phyloP scores from a whole-genome alignment of 2,888 invertebrate species.

The Cryptophagus acutangulus region DNA sequence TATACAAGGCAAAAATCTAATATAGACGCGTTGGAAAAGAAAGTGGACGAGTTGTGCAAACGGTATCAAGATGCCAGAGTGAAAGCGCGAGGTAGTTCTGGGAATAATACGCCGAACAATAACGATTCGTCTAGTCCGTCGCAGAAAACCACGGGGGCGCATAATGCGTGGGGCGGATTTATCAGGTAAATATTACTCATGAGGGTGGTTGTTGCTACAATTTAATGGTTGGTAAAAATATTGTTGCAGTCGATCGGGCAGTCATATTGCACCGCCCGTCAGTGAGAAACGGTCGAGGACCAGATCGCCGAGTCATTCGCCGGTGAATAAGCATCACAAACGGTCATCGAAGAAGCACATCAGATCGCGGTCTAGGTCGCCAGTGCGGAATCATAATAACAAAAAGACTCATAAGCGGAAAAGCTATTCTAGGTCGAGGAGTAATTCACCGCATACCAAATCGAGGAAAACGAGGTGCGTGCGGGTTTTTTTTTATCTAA shows the following conservation, averaged over 20 bases:
- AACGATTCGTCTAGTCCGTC: slow-evolving; percentile 46
- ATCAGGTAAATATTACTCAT: slow-evolving; percentile 49
- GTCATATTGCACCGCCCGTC: slow-evolving; percentile 43
- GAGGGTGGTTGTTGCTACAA: slow-evolving; percentile 7
- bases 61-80: slow-evolving; percentile 64
- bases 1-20: slow-evolving; percentile 70
- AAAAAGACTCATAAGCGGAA: slow-evolving; percentile 44
- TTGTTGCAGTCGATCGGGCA: slow-evolving; percentile 43
- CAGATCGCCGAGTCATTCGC: slow-evolving; percentile 42
- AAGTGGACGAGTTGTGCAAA: slow-evolving; percentile 68
- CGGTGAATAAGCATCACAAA: slow-evolving; percentile 41
- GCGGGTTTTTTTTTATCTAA: too few relatives aligned
- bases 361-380: slow-evolving; percentile 40
- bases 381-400: slow-evolving; percentile 36
- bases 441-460: slow-evolving; percentile 43
- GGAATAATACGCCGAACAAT: slow-evolving; percentile 50
- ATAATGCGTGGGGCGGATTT: slow-evolving; percentile 65
- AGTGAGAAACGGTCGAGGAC: slow-evolving; percentile 43
- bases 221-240: neutral
- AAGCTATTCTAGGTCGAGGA: slow-evolving; percentile 45
- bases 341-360: slow-evolving; percentile 41
- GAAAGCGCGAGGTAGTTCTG: slow-evolving; percentile 49
- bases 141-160: slow-evolving; percentile 56
- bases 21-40: slow-evolving; percentile 56
- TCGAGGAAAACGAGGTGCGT: slow-evolving; percentile 36